These are phyloP conservation scores for Saxicola maurus DNA, from an alignment of 2,797 vertebrate genomes.

Conservation along the genomic window DNA sequence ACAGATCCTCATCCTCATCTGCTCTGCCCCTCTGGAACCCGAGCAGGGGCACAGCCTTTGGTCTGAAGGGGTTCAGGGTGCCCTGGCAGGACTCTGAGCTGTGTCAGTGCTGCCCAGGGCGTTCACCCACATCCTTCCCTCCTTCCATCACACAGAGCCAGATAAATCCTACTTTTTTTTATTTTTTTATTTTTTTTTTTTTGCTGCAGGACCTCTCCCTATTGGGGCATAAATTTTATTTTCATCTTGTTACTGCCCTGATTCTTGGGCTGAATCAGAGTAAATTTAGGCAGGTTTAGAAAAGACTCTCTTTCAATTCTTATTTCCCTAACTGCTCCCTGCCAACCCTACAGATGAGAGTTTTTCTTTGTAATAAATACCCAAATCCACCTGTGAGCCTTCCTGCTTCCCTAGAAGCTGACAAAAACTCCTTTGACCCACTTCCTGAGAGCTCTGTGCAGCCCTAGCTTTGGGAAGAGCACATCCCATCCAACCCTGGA, in stretches of 20 bases:
- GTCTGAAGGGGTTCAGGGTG: neutral
- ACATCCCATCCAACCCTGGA: neutral
- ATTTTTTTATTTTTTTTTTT: too few species aligned
- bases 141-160: neutral
- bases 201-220: neutral
- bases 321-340: neutral
- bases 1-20: neutral
- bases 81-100: neutral
- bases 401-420: neutral
- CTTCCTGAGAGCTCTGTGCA: neutral
- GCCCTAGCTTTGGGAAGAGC: neutral
- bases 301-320: neutral
- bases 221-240: neutral
- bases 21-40: neutral
- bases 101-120: neutral
- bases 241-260: neutral
- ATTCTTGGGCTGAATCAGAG: neutral
- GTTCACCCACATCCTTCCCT: neutral
- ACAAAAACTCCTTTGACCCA: neutral
- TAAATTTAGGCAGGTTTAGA: neutral
- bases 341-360: neutral
- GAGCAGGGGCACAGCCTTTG: neutral
- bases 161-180: fast-evolving
- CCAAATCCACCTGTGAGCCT: neutral
- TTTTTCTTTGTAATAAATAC: neutral